phyloP scores from a whole-genome alignment of 2,113 vertebrate genomes.

The Cochlearius cochlearius region DNA sequence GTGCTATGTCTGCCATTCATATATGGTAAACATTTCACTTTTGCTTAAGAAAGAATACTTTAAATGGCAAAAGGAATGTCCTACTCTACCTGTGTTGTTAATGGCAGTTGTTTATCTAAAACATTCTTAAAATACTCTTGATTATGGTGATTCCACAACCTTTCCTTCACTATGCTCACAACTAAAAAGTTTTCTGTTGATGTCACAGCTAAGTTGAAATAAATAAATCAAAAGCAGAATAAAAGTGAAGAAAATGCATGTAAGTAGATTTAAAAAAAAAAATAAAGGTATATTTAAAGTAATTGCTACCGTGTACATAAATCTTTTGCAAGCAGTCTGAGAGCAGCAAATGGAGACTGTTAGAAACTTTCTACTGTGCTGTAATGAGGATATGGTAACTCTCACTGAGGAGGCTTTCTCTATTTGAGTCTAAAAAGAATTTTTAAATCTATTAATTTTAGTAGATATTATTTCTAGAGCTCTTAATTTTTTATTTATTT shows the following conservation, averaged over 20 bases:
- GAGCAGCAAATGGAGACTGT: background rate
- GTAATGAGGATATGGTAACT: background rate
- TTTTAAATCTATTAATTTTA: background rate
- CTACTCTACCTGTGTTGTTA: background rate
- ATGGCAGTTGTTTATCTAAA: background rate
- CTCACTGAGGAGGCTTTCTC: background rate
- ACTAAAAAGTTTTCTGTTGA: background rate
- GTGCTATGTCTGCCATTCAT: background rate
- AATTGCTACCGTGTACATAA: background rate
- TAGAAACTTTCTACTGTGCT: background rate
- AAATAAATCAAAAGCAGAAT: background rate
- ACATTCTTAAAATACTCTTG: background rate
- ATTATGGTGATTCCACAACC: background rate
- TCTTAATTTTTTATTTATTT: background rate
- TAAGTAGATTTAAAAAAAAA: background rate
- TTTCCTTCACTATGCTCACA: background rate
- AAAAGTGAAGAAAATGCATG: background rate
- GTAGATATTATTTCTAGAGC: background rate
- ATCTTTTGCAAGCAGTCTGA: background rate
- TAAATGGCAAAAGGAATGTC: background rate
- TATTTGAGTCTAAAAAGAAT: background rate
- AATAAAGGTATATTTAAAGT: background rate
- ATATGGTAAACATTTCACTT: background rate
- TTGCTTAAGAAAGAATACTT: background rate
- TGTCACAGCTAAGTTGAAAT: background rate